These are phyloP conservation scores for Digitonthophagus gazella DNA, from an alignment of 2,888 invertebrate genomes.

Conservation along the genomic window DNA sequence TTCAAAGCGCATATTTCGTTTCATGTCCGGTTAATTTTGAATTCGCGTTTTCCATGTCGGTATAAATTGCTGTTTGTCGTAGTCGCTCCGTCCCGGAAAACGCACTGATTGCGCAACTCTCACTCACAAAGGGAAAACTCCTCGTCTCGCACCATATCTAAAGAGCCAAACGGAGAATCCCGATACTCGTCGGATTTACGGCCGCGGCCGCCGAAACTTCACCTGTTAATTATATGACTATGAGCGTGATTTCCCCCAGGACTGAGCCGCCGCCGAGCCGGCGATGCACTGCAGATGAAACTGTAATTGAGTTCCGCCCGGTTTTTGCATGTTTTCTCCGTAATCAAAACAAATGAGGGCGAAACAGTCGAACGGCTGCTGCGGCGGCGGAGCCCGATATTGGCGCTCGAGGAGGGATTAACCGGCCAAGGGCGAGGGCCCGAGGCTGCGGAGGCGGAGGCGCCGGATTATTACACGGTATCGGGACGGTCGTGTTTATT, in stretches of 20 bases:
- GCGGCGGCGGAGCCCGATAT: background rate
- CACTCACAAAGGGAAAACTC: background rate
- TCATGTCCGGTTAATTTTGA: slow-evolving; percentile 44
- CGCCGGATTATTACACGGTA: background rate
- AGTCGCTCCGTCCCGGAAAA: background rate
- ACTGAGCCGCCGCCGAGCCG: slow-evolving; percentile 17
- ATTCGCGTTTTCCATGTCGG: slow-evolving; percentile 39
- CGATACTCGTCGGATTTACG: background rate
- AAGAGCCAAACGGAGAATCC: background rate
- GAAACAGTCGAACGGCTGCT: background rate
- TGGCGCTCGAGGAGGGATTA: background rate
- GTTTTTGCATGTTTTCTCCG: background rate
- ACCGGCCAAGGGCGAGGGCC: background rate
- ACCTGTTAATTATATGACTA: slow-evolving; percentile 27
- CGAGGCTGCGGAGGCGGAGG: no score
- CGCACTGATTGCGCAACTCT: background rate
- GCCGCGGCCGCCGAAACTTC: background rate
- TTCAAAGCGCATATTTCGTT: slow-evolving; percentile 43
- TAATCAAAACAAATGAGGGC: background rate
- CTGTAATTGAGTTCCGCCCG: background rate
- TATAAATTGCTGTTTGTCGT: slow-evolving; percentile 38
- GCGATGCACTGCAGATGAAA: slow-evolving; percentile 10
- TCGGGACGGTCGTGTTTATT: background rate
- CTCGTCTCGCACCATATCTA: background rate
- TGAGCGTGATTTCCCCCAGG: slow-evolving; percentile 31